Base-by-base conservation (phyloP, 2,797 vertebrate species). In the Linurgus olivaceus region DNA sequence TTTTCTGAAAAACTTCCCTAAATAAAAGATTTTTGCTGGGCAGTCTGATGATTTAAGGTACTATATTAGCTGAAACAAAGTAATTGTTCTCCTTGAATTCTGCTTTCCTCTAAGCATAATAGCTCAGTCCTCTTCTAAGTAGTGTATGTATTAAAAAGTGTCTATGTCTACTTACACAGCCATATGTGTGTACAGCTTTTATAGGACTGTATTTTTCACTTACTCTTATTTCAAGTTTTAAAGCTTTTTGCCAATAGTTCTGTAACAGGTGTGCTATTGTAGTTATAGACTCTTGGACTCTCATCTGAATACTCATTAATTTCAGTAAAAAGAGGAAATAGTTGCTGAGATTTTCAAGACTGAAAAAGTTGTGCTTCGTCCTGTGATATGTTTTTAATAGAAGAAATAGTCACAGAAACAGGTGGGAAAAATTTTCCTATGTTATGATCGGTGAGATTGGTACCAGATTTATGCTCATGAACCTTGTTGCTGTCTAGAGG, bases 401-500 rank as follows among this genome's bases (percentile, higher is more conserved):
- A 80, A 71, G 35, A 76, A 77, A 44, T 35, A 70, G 9, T 75
- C 31, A 33, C 14, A 77, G 61, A 86, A 55, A 15, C 13, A 78
- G 37, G 24, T 48, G 31, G 31, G 45, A 73, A 91, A 51, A 40
- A 2, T 33, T 85, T 50, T 54, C 26, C 31, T 47, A 0, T 54
- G 26, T 50, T 20, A 19, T 50, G 37, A 68, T 8, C 0, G 0
- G 33, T 48, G 23, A 58, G 13, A n/a, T 12, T 57, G 70, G 14
- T 73, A 65, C 24, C 13, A 58, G 57, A 71, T 88, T 57, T 80
- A 45, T 68, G n/a, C 47, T 58, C 13, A 15, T n/a, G 52, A 74
- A 62, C 48, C 75, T 79, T 80, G 37, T 33, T 88, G 42, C 52
- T 72, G 15, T 77, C 68, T 74, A 51, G 31, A 29, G 62, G 18